These are phyloP conservation scores for Oryzias celebensis DNA, from an alignment of 2,113 vertebrate genomes.

Conservation along the genomic window DNA sequence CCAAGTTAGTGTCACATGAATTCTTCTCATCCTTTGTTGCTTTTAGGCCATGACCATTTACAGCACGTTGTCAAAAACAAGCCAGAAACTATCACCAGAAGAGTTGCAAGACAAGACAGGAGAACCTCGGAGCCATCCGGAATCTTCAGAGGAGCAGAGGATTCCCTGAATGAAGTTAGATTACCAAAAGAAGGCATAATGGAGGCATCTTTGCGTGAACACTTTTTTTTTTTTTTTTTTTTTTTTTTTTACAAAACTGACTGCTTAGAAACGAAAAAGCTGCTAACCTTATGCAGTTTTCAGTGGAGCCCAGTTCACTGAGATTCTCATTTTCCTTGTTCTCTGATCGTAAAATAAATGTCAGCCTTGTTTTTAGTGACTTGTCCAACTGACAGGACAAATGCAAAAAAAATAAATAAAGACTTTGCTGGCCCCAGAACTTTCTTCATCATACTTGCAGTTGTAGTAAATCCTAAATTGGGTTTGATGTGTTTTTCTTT, in stretches of 20 bases:
- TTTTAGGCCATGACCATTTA: slow-evolving; percentile 77
- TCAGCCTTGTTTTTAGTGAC: neutral
- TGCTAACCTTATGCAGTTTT: slow-evolving; percentile 9
- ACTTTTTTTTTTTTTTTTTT: neutral
- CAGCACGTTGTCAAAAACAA: slow-evolving; percentile 56
- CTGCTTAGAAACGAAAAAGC: slow-evolving; percentile 7
- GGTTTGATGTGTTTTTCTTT: neutral
- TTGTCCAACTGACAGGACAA: too few relatives aligned
- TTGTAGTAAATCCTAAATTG: neutral
- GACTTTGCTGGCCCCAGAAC: too few relatives aligned
- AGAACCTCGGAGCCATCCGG: neutral
- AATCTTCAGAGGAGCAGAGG: slow-evolving; percentile 24
- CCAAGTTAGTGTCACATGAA: neutral
- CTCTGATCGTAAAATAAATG: slow-evolving; percentile 8
- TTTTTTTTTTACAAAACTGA: neutral
- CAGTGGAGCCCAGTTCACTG: neutral
- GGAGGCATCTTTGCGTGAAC: neutral
- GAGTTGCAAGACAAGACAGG: slow-evolving; percentile 11
- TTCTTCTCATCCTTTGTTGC: neutral
- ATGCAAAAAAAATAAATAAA: too few relatives aligned
- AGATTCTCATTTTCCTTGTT: slow-evolving; percentile 18
- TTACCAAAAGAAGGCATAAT: slow-evolving; percentile 7
- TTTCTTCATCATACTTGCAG: neutral
- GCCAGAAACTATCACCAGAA: neutral
- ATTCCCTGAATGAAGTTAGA: slow-evolving; percentile 27